Evolutionary conservation across 2,888 invertebrate genomes (phyloP).

Genomic region (Dolomedes plantarius): DNA sequence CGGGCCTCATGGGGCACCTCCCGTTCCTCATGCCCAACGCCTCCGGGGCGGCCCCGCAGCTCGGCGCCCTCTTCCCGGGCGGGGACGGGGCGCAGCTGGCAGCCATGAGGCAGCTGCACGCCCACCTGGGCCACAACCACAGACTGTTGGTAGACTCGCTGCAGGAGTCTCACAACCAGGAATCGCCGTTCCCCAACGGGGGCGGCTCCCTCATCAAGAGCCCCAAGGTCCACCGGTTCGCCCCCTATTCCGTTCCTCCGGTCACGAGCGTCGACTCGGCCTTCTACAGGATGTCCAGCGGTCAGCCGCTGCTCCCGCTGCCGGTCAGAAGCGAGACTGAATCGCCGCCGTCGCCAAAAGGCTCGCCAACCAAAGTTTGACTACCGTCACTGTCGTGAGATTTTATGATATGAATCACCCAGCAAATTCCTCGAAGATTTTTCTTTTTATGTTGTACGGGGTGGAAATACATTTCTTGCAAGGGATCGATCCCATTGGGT

Average conservation of each 20-base stretch:
- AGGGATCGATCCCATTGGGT: too few relatives aligned
- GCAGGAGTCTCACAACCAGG: slow-evolving; percentile 13
- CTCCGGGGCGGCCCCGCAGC: slow-evolving; percentile 5
- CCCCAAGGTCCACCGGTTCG: slow-evolving; percentile 53
- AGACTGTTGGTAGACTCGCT: slow-evolving; percentile 50
- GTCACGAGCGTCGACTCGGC: slow-evolving; percentile 40
- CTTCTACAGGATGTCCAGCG: slow-evolving; percentile 48
- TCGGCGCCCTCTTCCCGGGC: slow-evolving; percentile 27
- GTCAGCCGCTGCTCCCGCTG: slow-evolving; percentile 24
- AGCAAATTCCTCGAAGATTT: too few relatives aligned
- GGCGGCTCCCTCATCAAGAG: slow-evolving; percentile 36
- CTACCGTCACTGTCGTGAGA: background rate
- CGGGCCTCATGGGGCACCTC: slow-evolving; percentile 63
- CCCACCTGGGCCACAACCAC: slow-evolving; percentile 44
- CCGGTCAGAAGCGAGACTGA: slow-evolving; percentile 24
- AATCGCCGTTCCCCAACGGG: slow-evolving; percentile 19
- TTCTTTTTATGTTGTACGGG: too few relatives aligned
- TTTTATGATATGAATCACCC: too few relatives aligned
- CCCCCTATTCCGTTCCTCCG: slow-evolving; percentile 53
- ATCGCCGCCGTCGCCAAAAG: slow-evolving; percentile 34
- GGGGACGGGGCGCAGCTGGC: slow-evolving; percentile 49
- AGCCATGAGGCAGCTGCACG: slow-evolving; percentile 66
- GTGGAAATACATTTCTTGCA: too few relatives aligned
- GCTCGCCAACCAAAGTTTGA: slow-evolving; percentile 60
- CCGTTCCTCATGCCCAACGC: slow-evolving; percentile 58